Evolutionary conservation across 2,888 invertebrate genomes (phyloP).

Genomic region (Adelognathus sp.): DNA sequence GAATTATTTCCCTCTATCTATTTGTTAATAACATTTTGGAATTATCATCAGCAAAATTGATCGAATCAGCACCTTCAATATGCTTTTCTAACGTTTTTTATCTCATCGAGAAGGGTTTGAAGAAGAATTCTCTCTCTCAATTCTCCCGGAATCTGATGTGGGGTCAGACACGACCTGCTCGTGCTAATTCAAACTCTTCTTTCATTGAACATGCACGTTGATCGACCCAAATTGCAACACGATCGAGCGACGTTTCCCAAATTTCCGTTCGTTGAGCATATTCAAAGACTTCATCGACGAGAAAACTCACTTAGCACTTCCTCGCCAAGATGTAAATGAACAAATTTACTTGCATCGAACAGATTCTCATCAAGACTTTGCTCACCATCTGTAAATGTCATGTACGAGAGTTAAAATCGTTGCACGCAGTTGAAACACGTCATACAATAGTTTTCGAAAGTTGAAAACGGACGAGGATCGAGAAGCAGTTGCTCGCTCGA

Average conservation of each 20-base stretch:
- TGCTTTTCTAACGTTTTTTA: too few relatives aligned
- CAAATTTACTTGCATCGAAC: not conserved
- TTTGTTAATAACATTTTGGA: too few relatives aligned
- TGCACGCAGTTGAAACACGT: not conserved
- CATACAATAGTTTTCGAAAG: slow-evolving; percentile 16
- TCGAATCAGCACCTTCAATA: too few relatives aligned
- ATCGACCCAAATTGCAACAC: not conserved
- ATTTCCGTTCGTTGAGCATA: not conserved
- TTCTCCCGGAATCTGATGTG: too few relatives aligned
- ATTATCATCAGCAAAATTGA: too few relatives aligned
- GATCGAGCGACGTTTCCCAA: not conserved
- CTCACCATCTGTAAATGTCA: not conserved
- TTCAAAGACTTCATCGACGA: not conserved
- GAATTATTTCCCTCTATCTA: too few relatives aligned
- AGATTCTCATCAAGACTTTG: not conserved
- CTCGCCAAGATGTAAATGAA: not conserved
- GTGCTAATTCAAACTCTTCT: too few relatives aligned
- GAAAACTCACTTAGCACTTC: too few relatives aligned
- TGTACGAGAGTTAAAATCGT: not conserved
- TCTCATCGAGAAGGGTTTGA: too few relatives aligned
- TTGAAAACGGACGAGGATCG: slow-evolving; percentile 5
- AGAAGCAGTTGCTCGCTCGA: slow-evolving; percentile 1
- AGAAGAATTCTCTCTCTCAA: too few relatives aligned
- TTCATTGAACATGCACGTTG: not conserved
- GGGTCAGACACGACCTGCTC: too few relatives aligned